Evolutionary conservation across 2,888 invertebrate species (phyloP), one percentile per base, ranked within the genome.

Genomic region (Bombylius major): DNA sequence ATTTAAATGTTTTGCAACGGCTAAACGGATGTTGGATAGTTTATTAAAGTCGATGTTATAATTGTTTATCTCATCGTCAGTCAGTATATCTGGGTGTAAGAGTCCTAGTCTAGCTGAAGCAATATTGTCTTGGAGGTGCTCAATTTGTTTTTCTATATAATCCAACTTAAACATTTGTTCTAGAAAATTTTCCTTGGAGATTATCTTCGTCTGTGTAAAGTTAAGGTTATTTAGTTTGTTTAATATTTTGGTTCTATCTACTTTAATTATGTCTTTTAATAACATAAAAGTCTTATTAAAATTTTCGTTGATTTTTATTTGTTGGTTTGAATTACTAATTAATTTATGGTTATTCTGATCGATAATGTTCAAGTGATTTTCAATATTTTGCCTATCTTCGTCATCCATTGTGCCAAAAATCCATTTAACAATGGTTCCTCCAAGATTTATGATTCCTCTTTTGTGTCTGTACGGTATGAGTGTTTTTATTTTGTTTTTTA

Each of bases 391-490:
- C 55, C 58, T 56, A 45, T 58, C 57, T 11, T 52, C 50, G 33
- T 62, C 56, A 51, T 62, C 59, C 59, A 57, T 57, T 36, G 57
- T 59, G 45, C 57, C 58, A 44, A 48, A 58, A 44, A 60, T 45
- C 50, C 57, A 60, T 46, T 59, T 57, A 33, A 58, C 23, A 45
- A 54, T 49, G 11, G 33, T 47, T 36, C 59, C 59, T 36, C 54
- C 34, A 31, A 60, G 46, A 34, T 59, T 57, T 23, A 59, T 36
- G 47, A 60, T 53, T 39, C 57, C 60, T 57, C 56, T 53, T 50
- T 51, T 58, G 14, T 57, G 52, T 46, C 56, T 46, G 42, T 56
- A 50, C 49, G 50, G 53, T 33, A 53, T 53, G 12, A 58, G 36
- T 44, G 53, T 55, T 9, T 55, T 42, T 32, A 53, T 53, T 53